These are phyloP conservation scores for Tarsius wallacei DNA, from an alignment of 2,797 vertebrate genomes.

Conservation along the genomic window DNA sequence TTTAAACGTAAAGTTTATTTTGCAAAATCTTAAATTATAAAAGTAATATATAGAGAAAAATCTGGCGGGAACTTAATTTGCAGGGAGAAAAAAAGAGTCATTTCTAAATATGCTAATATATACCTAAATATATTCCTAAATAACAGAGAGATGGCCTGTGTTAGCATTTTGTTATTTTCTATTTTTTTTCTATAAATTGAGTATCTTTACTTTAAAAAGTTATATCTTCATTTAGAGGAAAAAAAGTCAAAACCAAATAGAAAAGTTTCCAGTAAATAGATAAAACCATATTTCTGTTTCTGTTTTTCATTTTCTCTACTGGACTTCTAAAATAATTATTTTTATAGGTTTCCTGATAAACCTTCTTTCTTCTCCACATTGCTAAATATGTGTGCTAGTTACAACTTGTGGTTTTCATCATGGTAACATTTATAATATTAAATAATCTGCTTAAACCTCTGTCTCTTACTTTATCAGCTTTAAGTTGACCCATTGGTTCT, in stretches of 20 bases:
- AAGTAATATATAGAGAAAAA: neutral
- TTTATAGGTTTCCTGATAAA: neutral
- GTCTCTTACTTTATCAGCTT: neutral
- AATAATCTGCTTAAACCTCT: neutral
- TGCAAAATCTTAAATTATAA: neutral
- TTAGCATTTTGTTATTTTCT: neutral
- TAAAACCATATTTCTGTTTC: neutral
- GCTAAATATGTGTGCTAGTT: neutral
- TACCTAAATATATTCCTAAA: too few species aligned
- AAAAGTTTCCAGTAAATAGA: neutral
- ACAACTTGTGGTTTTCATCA: neutral
- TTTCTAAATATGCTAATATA: neutral
- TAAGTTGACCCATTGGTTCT: neutral
- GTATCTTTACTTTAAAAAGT: neutral
- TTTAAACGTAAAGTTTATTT: conserved; percentile 6
- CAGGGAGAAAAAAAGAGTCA: neutral
- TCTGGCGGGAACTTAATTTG: neutral
- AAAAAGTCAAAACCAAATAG: neutral
- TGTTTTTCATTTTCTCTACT: neutral
- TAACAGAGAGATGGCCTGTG: neutral
- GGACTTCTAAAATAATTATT: neutral
- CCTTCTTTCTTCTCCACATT: neutral
- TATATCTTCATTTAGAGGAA: neutral
- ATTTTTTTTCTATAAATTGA: neutral
- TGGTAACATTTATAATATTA: neutral